A percentile compares a stretch with the other conserved stretches of the same genome.
These are phyloP conservation scores for Tarsius wallacei DNA, from an alignment of 2,797 vertebrate species.

Conservation along the genomic window DNA sequence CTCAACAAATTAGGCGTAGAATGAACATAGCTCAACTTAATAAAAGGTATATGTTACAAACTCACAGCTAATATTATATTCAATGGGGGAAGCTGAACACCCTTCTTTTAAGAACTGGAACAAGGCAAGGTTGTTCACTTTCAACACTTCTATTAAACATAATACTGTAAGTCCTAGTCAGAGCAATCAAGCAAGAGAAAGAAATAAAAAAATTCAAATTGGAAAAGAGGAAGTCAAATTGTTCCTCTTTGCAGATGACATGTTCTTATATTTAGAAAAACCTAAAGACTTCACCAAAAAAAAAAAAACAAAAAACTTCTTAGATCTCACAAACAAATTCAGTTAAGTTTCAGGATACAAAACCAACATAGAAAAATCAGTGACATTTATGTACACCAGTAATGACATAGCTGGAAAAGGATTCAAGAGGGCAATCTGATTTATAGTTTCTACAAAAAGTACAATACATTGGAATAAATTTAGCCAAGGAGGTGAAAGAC, in stretches of 20 bases:
- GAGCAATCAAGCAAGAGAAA: background rate
- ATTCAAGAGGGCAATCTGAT: background rate
- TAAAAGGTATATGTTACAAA: background rate
- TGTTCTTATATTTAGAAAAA: background rate
- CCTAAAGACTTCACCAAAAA: background rate
- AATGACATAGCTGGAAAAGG: background rate
- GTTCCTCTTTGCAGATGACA: background rate
- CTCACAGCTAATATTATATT: background rate
- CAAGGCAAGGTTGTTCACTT: background rate
- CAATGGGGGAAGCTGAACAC: background rate
- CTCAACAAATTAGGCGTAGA: background rate
- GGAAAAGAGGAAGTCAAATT: background rate
- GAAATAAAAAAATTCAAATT: background rate
- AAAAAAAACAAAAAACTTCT: background rate
- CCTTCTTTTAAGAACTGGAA: background rate
- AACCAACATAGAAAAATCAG: background rate
- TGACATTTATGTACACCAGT: background rate
- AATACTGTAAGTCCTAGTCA: background rate
- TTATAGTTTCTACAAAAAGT: background rate
- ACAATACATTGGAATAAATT: background rate
- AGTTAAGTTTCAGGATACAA: background rate
- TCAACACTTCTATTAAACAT: background rate
- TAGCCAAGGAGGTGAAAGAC: background rate
- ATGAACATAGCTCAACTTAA: background rate
- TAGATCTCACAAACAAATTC: background rate